A percentile compares a stretch with the other conserved stretches of the same genome.
phyloP scores from a whole-genome alignment of 2,113 vertebrate species.

The Pungitius pungitius region DNA sequence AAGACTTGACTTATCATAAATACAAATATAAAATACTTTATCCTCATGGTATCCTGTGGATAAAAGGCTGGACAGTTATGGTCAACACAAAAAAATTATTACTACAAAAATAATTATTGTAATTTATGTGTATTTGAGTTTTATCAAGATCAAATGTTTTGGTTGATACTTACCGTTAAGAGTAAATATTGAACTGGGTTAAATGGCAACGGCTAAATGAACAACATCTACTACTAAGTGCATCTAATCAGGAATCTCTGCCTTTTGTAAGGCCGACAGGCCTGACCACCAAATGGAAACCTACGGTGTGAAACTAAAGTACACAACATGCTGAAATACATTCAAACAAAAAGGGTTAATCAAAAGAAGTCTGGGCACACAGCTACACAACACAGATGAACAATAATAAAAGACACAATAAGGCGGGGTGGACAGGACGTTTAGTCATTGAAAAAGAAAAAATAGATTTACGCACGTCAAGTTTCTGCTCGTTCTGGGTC shows the following conservation, averaged over 20 bases:
- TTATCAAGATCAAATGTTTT: not conserved
- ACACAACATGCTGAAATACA: slow-evolving; percentile 29
- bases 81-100: slow-evolving; percentile 33
- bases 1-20: slow-evolving; percentile 80
- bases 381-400: not conserved
- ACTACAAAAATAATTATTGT: slow-evolving; percentile 5
- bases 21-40: slow-evolving; percentile 76
- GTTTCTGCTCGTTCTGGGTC: slow-evolving; percentile 96
- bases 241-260: slow-evolving; percentile 3
- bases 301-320: slow-evolving; percentile 4
- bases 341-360: slow-evolving; percentile 11
- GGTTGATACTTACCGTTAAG: slow-evolving; percentile 47
- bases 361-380: slow-evolving; percentile 5
- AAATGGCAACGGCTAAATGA: slow-evolving; percentile 1
- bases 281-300: not conserved
- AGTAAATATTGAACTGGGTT: not conserved
- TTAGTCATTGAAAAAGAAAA: slow-evolving; percentile 24
- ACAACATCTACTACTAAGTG: not conserved
- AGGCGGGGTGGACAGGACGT: slow-evolving; percentile 21
- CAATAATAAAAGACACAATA: not conserved
- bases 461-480: slow-evolving; percentile 95
- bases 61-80: slow-evolving; percentile 87
- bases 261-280: not conserved
- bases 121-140: not conserved
- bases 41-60: slow-evolving; percentile 88